These are phyloP conservation scores for Phrynocephalus versicolor DNA, from an alignment of 2,113 vertebrate species.

Conservation along the genomic window DNA sequence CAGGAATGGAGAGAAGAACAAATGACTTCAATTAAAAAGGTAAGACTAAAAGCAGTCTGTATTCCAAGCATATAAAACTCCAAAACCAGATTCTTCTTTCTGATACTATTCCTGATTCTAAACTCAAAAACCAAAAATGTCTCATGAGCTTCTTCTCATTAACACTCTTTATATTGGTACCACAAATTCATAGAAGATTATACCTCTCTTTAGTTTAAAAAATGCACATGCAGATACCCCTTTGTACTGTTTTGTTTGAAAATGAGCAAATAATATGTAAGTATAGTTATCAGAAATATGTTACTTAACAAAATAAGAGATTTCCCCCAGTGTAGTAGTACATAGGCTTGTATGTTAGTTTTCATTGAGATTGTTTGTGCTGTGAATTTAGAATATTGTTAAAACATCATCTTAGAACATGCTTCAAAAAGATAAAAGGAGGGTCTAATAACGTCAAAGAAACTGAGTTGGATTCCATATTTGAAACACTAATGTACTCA, in stretches of 20 bases:
- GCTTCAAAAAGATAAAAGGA: not conserved
- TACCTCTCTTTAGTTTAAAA: not conserved
- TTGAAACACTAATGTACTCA: not conserved
- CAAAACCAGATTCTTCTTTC: not conserved
- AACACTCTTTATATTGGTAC: too few species aligned
- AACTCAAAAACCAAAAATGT: not conserved
- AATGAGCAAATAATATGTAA: not conserved
- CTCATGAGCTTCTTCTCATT: too few species aligned
- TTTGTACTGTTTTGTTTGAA: not conserved
- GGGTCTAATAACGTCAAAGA: not conserved
- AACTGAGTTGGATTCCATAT: too few species aligned
- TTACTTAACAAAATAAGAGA: not conserved
- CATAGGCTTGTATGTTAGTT: too few species aligned
- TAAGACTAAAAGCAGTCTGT: slow-evolving; percentile 61
- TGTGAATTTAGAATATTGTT: too few species aligned
- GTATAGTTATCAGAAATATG: not conserved
- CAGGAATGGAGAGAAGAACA: slow-evolving; percentile 98
- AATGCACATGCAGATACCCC: not conserved
- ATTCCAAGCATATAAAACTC: not conserved
- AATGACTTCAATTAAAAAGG: slow-evolving; percentile 99
- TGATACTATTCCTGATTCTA: not conserved
- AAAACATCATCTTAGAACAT: too few species aligned
- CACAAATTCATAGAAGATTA: not conserved
- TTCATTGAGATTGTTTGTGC: too few species aligned
- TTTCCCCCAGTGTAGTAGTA: too few species aligned